phyloP scores from a whole-genome alignment of 2,888 invertebrate species.

The Diarsia brunnea region DNA sequence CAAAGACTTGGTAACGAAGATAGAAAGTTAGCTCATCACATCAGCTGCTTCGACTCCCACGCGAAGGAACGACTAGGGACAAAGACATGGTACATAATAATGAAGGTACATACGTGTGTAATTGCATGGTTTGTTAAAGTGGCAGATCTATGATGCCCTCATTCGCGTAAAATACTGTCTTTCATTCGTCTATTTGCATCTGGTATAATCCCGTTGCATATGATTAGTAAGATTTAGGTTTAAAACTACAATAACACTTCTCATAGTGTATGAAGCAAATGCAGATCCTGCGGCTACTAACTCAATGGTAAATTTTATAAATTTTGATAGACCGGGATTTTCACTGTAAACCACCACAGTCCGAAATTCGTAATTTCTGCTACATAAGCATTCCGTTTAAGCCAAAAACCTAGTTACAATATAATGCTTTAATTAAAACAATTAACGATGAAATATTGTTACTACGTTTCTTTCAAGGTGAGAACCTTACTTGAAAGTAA shows the following conservation, averaged over 20 bases:
- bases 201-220: background rate
- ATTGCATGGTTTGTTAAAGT: background rate
- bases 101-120: background rate
- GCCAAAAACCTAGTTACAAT: slow-evolving; percentile 18
- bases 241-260: background rate
- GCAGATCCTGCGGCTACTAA: background rate
- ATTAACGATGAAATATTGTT: slow-evolving; percentile 34
- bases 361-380: background rate
- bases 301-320: background rate
- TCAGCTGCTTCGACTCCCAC: slow-evolving; percentile 39
- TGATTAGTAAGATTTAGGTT: background rate
- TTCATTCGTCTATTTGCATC: background rate
- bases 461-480: slow-evolving; percentile 54
- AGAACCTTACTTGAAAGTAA: slow-evolving; percentile 43
- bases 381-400: background rate
- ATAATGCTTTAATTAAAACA: slow-evolving; percentile 31
- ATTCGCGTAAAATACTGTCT: background rate
- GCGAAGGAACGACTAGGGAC: slow-evolving; percentile 2
- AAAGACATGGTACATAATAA: background rate
- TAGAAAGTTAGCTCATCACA: slow-evolving; percentile 15
- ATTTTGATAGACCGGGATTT: background rate
- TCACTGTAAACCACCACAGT: background rate
- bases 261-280: background rate
- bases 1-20: slow-evolving; percentile 15
- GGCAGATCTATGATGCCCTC: background rate